Percentiles rank a stretch among this genome's conserved stretches.
These are phyloP conservation scores for Sylvilagus floridanus DNA, from an alignment of 2,797 vertebrate genomes.

Conservation along the genomic window DNA sequence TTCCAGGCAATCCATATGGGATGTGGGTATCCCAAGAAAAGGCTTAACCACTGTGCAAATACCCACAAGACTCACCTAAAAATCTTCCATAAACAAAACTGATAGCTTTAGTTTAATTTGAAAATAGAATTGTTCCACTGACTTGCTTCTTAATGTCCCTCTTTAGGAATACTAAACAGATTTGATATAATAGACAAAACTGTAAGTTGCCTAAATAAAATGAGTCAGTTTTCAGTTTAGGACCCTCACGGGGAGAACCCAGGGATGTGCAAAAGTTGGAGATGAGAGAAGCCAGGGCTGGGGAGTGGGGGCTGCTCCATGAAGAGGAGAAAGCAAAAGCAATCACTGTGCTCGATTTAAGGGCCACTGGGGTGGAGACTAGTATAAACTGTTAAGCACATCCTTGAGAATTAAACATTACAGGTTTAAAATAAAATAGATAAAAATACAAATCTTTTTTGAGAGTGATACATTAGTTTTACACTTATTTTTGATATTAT, in stretches of 20 bases:
- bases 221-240: not conserved
- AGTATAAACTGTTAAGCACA: not conserved
- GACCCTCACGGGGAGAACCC: not conserved
- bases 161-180: not conserved
- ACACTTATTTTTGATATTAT: not conserved
- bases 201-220: not conserved
- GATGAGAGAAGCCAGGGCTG: not conserved
- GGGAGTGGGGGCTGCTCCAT: not conserved
- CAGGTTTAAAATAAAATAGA: not conserved
- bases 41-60: too few species aligned
- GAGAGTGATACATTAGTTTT: not conserved
- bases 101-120: slow-evolving; percentile 8
- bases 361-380: not conserved
- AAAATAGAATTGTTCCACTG: not conserved
- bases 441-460: not conserved
- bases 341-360: not conserved
- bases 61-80: not conserved
- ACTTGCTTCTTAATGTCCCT: not conserved
- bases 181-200: not conserved
- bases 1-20: too few species aligned
- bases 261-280: not conserved
- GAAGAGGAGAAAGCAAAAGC: not conserved
- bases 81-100: not conserved
- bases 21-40: too few species aligned
- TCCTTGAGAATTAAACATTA: not conserved